These are phyloP conservation scores for Andrena dorsata DNA, from an alignment of 2,888 invertebrate species.

Conservation along the genomic window DNA sequence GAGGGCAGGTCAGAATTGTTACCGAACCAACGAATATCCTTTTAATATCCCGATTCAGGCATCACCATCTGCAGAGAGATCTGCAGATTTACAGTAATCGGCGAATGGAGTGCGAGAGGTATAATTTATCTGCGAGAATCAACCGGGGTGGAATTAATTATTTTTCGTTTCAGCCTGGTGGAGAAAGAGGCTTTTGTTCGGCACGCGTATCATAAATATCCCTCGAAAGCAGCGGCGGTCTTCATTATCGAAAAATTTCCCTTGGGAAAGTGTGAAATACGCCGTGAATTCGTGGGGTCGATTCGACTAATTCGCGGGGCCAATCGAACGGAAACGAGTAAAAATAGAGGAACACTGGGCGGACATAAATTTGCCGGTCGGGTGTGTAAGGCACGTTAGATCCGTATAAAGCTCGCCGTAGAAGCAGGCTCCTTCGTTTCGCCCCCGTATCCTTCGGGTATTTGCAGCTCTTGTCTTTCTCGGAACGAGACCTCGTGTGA, in stretches of 20 bases:
- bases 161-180: background rate
- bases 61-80: too few species aligned
- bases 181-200: background rate
- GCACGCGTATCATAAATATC: background rate
- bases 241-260: background rate
- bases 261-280: background rate
- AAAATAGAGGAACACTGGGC: background rate
- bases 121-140: background rate
- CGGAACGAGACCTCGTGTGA: too few species aligned
- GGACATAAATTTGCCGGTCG: background rate
- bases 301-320: slow-evolving; percentile 4
- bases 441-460: background rate
- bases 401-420: background rate
- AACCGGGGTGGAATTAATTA: background rate
- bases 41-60: too few species aligned
- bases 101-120: background rate
- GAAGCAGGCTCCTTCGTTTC: background rate
- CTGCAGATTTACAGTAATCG: too few species aligned
- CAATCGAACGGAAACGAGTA: slow-evolving; percentile 1
- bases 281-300: background rate
- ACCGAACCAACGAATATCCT: background rate
- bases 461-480: too few species aligned
- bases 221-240: background rate
- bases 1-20: background rate
- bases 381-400: slow-evolving; percentile 2